phyloP scores from a whole-genome alignment of 1,140 invertebrate species.

The Tetranychus urticae region DNA sequence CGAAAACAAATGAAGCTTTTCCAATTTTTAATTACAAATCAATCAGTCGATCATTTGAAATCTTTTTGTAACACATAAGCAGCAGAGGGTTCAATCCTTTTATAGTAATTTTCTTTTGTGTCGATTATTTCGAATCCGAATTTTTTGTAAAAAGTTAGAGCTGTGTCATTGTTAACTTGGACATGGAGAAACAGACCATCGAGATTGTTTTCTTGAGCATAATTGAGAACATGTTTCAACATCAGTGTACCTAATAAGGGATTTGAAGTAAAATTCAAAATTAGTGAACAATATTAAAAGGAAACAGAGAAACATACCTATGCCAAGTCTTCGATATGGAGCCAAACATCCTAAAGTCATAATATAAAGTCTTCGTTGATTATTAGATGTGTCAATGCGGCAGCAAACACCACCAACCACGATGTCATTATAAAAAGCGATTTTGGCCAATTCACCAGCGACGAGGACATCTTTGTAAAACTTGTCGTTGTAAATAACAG shows the following conservation, averaged over 20 bases:
- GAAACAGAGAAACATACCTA: slow-evolving; percentile 30
- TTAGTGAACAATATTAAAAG: no score
- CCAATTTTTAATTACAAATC: no score
- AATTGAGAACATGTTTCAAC: slow-evolving; percentile 89
- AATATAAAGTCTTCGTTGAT: slow-evolving; percentile 68
- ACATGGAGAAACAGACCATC: slow-evolving; percentile 95
- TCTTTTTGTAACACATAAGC: slow-evolving; percentile 84
- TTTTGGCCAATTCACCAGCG: slow-evolving; percentile 84
- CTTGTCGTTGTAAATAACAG: slow-evolving; percentile 97
- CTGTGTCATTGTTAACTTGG: slow-evolving; percentile 92
- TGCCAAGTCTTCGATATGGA: slow-evolving; percentile 79
- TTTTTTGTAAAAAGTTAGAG: slow-evolving; percentile 96
- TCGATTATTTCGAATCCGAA: slow-evolving; percentile 98
- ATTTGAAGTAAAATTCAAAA: neutral
- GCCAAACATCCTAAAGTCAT: slow-evolving; percentile 97
- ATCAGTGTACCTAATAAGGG: slow-evolving; percentile 40
- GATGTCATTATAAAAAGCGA: slow-evolving; percentile 99
- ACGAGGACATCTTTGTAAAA: slow-evolving; percentile 98
- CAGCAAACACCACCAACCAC: slow-evolving; percentile 96
- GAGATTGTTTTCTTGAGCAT: slow-evolving; percentile 85
- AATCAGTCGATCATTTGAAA: neutral
- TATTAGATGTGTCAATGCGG: slow-evolving; percentile 78
- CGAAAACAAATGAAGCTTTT: no score
- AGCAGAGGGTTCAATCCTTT: slow-evolving; percentile 91
- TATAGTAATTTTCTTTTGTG: slow-evolving; percentile 95